Conservation (phyloP, 1,140 invertebrate genomes). For the Archegozetes longisetosus region DNA sequence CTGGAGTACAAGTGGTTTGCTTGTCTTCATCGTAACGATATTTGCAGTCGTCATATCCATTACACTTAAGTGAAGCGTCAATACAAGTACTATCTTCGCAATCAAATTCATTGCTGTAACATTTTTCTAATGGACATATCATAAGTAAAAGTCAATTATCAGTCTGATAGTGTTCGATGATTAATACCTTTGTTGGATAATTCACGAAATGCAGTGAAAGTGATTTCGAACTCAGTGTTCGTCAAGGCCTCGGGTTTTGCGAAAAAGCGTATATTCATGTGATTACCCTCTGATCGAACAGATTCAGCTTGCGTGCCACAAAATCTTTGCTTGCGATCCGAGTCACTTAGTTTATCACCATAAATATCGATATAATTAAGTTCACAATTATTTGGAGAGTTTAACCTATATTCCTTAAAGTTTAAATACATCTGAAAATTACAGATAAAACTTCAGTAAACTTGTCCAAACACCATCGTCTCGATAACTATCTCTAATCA, state of each 20-base stretch:
- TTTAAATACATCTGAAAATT: slow-evolving; percentile 44
- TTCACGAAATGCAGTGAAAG: slow-evolving; percentile 55
- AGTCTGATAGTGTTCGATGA: neutral
- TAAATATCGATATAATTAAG: slow-evolving; percentile 63
- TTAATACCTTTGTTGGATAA: slow-evolving; percentile 23
- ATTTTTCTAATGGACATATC: slow-evolving; percentile 20
- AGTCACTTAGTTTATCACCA: slow-evolving; percentile 42
- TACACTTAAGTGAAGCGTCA: slow-evolving; percentile 46
- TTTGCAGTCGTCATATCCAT: slow-evolving; percentile 55
- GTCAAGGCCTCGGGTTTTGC: slow-evolving; percentile 43
- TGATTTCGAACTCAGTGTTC: slow-evolving; percentile 42
- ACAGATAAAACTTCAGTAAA: neutral
- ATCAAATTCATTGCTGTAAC: slow-evolving; percentile 24
- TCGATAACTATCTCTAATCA: neutral
- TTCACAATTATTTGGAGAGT: slow-evolving; percentile 63
- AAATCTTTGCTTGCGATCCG: slow-evolving; percentile 18
- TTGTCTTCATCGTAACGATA: slow-evolving; percentile 61
- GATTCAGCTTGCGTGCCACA: slow-evolving; percentile 61
- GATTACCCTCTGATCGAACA: slow-evolving; percentile 29
- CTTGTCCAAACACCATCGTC: neutral
- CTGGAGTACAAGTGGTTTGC: slow-evolving; percentile 29
- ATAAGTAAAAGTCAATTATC: neutral
- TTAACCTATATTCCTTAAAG: slow-evolving; percentile 47
- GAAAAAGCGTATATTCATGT: slow-evolving; percentile 51
- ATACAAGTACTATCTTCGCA: slow-evolving; percentile 44